phyloP scores from a whole-genome alignment of 2,888 invertebrate genomes.

The Acanthosepion lycidas region DNA sequence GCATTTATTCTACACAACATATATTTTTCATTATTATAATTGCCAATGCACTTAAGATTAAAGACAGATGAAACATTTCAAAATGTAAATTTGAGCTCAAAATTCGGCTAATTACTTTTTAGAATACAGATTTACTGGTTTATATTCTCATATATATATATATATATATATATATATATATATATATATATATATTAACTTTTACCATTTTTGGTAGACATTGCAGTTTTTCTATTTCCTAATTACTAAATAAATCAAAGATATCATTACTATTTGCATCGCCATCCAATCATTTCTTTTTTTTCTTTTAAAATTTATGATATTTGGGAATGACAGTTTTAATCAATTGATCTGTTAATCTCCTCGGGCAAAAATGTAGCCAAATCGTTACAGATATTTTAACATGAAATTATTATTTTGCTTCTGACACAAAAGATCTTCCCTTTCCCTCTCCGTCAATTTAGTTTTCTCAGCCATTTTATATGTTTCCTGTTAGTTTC shows the following conservation, averaged over 20 bases:
- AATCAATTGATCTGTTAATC: background rate
- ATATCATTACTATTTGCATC: background rate
- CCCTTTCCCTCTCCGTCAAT: background rate
- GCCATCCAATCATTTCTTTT: background rate
- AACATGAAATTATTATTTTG: background rate
- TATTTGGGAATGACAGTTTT: background rate
- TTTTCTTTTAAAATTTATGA: background rate
- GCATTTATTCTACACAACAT: no score
- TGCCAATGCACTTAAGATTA: no score
- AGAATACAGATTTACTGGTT: no score
- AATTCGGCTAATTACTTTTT: no score
- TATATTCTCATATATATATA: background rate
- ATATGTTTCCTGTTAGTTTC: no score
- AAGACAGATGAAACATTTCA: no score
- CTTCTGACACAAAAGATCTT: background rate
- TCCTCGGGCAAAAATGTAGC: background rate
- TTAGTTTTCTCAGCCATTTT: no score
- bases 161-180: conserved; percentile 34
- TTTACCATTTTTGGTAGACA: background rate
- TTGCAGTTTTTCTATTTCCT: background rate
- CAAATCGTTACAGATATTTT: background rate
- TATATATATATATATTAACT: conserved; percentile 42
- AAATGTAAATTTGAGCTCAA: no score
- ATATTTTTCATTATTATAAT: no score
- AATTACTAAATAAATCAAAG: background rate